phyloP scores from a whole-genome alignment of 2,797 vertebrate species.

The Nyctibius grandis region DNA sequence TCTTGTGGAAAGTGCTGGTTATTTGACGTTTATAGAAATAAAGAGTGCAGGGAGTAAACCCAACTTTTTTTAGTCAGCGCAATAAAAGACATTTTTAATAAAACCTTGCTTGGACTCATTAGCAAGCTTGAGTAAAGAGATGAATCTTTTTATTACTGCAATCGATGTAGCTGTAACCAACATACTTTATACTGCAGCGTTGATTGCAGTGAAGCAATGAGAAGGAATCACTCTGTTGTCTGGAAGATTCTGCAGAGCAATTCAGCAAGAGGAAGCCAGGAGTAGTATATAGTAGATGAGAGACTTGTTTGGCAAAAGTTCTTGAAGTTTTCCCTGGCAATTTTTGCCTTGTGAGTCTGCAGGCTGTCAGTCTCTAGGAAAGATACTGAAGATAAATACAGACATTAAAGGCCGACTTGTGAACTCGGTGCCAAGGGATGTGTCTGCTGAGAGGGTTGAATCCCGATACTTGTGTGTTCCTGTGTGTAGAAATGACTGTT shows the following conservation, averaged over 20 bases:
- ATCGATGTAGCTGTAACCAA: background rate
- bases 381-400: background rate
- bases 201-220: background rate
- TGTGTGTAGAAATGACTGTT: background rate
- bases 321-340: background rate
- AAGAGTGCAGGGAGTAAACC: background rate
- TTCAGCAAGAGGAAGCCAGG: background rate
- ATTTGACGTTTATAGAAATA: slow-evolving; percentile 36
- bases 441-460: background rate
- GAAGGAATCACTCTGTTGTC: background rate
- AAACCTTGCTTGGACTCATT: slow-evolving; percentile 40
- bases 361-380: background rate
- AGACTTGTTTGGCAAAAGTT: background rate
- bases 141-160: background rate
- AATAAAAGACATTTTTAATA: no score
- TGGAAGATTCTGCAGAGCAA: background rate
- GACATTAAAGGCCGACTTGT: background rate
- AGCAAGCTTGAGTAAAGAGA: background rate
- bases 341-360: background rate
- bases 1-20: background rate
- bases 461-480: background rate
- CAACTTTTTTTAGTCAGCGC: background rate
- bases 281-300: background rate
- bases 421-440: background rate
- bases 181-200: background rate